Conservation (phyloP, 2,113 vertebrate species). For the Pluvianellus socialis region DNA sequence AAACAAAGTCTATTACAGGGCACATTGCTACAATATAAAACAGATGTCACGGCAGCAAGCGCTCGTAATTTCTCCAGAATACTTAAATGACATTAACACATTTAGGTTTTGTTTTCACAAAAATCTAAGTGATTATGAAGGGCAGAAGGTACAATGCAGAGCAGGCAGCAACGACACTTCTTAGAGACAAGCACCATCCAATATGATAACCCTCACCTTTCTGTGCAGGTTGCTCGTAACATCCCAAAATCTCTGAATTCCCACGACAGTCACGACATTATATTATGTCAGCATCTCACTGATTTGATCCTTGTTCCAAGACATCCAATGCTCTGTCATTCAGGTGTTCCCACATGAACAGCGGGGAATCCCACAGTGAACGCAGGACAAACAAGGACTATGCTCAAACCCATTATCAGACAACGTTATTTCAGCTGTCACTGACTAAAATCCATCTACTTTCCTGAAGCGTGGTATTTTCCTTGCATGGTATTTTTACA, state of each 20-base stretch:
- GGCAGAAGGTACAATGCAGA: not conserved
- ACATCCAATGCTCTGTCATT: not conserved
- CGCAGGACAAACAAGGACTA: not conserved
- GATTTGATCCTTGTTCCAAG: not conserved
- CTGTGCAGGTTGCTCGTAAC: not conserved
- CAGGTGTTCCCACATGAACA: not conserved
- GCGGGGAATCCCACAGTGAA: not conserved
- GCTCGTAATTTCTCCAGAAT: not conserved
- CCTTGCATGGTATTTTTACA: not conserved
- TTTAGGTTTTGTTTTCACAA: not conserved
- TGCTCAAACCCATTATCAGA: not conserved
- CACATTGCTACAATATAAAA: not conserved
- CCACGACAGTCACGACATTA: not conserved
- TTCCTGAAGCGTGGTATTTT: not conserved
- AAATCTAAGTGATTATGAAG: not conserved
- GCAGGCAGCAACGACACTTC: not conserved
- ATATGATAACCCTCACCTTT: not conserved
- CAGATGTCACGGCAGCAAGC: not conserved
- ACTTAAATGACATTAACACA: not conserved
- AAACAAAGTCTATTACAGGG: not conserved
- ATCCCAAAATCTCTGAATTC: not conserved
- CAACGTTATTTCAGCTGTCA: not conserved
- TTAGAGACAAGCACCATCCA: not conserved
- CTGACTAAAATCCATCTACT: not conserved
- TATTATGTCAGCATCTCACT: not conserved